A percentile compares a stretch with the other conserved stretches of the same genome.
Conservation (phyloP, 2,113 vertebrate genomes). For the Lanius collurio region DNA sequence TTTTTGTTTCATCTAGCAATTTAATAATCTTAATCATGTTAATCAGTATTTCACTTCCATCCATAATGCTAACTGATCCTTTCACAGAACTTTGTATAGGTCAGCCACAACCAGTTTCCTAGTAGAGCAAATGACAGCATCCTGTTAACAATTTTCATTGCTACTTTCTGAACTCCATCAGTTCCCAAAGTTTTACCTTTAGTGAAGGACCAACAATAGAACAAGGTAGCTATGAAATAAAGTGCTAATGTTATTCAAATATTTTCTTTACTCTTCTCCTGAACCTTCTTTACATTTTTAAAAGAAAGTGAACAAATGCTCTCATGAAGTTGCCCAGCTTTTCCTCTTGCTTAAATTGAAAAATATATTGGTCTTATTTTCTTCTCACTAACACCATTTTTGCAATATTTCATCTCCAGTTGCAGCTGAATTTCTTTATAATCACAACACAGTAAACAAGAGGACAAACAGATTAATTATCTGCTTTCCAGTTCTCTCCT, state of each 20-base stretch:
- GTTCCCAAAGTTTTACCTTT: background rate
- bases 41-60: background rate
- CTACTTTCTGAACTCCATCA: background rate
- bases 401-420: background rate
- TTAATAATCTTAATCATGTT: background rate
- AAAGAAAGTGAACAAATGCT: background rate
- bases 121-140: background rate
- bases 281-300: background rate
- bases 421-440: background rate
- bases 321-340: background rate
- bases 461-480: background rate
- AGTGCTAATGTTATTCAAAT: background rate
- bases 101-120: background rate
- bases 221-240: background rate
- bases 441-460: background rate
- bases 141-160: background rate
- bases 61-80: background rate
- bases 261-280: background rate
- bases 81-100: background rate
- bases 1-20: background rate
- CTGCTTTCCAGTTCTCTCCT: background rate
- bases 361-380: background rate
- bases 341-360: background rate
- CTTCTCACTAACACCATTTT: background rate
- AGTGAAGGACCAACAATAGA: background rate